A percentile compares a stretch with the other conserved stretches of the same genome.
Conservation (phyloP, 2,797 vertebrate species). For the Argentina silus region DNA sequence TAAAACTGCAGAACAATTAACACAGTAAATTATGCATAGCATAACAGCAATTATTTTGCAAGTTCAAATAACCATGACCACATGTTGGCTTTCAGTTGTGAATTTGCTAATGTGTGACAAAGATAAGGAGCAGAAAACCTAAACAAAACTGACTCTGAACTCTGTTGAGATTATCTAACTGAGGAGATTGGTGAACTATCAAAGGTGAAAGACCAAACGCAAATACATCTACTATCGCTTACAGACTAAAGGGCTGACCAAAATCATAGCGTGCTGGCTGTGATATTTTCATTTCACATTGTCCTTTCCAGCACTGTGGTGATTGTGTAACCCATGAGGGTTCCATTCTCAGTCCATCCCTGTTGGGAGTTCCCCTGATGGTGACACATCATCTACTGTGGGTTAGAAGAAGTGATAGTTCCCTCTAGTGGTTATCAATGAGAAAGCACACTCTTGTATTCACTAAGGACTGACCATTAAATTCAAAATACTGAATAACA, state of each 20-base stretch:
- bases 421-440: constrained; percentile 53
- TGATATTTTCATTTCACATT: no score
- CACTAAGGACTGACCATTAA: no score
- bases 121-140: constrained; percentile 16
- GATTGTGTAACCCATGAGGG: neutral
- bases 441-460: neutral
- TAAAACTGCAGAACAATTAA: constrained; percentile 56
- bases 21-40: constrained; percentile 60
- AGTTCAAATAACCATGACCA: constrained; percentile 62
- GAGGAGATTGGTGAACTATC: no score
- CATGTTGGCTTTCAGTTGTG: constrained; percentile 56
- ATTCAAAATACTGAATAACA: no score
- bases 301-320: no score
- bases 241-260: no score
- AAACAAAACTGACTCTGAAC: neutral
- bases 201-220: no score
- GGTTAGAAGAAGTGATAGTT: neutral
- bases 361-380: neutral
- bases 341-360: no score
- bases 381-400: neutral
- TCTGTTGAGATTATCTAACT: no score
- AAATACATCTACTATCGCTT: no score
- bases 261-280: no score
- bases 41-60: constrained; percentile 62
- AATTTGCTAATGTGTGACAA: constrained; percentile 56